A percentile compares a stretch with the other conserved stretches of the same genome.
These are phyloP conservation scores for Heliconius charithonia DNA, from an alignment of 2,888 invertebrate species.

Conservation along the genomic window DNA sequence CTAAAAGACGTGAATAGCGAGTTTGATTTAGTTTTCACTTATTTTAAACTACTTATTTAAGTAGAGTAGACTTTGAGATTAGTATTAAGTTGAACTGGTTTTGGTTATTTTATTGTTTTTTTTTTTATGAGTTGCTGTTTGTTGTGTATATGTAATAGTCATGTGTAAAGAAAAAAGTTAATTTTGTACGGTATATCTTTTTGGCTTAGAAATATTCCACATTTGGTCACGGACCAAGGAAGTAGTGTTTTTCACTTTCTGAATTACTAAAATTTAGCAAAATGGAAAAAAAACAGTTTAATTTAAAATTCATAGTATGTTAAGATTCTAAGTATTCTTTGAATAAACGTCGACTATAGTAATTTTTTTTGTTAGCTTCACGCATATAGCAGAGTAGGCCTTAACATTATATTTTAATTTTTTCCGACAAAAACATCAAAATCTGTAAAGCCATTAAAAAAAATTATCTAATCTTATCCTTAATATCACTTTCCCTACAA, in stretches of 20 bases:
- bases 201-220: no score
- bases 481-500: constrained; percentile 17
- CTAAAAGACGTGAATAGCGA: constrained; percentile 37
- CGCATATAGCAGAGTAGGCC: not conserved
- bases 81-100: constrained; percentile 15
- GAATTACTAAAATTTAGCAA: not conserved
- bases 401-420: not conserved
- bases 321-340: no score
- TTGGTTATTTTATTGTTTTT: not conserved
- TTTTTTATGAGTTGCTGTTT: no score
- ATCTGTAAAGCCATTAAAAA: not conserved
- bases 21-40: constrained; percentile 2
- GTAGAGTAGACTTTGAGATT: constrained; percentile 15
- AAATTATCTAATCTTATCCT: not conserved
- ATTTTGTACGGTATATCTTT: no score
- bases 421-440: not conserved
- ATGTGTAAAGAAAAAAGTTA: no score
- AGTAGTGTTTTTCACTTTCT: not conserved
- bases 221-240: not conserved
- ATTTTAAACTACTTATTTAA: constrained; percentile 15
- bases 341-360: no score
- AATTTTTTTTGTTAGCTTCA: no score
- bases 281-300: not conserved
- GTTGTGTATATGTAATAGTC: not conserved
- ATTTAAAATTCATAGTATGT: no score